Evolutionary conservation across 1,140 invertebrate species (phyloP).

Genomic region (Aphaenogaster ashmeadi): DNA sequence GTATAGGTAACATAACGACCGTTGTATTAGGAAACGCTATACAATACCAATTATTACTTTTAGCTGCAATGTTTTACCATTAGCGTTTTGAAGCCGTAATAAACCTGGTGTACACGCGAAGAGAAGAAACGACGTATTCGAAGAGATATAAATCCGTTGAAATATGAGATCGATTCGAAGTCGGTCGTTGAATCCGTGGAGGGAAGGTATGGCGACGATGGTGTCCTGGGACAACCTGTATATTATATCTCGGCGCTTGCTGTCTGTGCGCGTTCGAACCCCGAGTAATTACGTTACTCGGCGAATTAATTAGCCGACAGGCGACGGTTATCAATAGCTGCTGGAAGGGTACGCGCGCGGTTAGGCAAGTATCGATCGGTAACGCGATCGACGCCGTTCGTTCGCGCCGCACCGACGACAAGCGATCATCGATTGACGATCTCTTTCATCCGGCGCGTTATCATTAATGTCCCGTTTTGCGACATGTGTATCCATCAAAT

Average conservation of each 20-base stretch:
- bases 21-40: background rate
- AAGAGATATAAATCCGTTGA: background rate
- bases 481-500: conserved; percentile 23
- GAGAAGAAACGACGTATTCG: background rate
- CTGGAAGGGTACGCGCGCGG: conserved; percentile 72
- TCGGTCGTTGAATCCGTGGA: background rate
- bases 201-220: background rate
- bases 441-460: background rate
- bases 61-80: background rate
- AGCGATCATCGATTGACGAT: conserved; percentile 62
- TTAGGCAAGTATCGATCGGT: conserved; percentile 71
- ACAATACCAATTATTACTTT: background rate
- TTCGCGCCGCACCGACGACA: conserved; percentile 40
- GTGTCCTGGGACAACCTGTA: conserved; percentile 37
- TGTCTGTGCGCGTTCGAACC: conserved; percentile 58
- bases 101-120: background rate
- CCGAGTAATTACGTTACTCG: conserved; percentile 82
- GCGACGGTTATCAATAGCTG: conserved; percentile 80
- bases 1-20: background rate
- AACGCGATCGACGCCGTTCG: conserved; percentile 59
- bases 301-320: conserved; percentile 82
- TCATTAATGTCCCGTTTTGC: background rate
- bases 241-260: conserved; percentile 37
- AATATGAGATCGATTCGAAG: background rate
- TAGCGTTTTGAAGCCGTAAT: background rate